Evolutionary conservation across 2,113 vertebrate genomes (phyloP), one percentile per base, ranked within the genome.

Genomic region (Syrmaticus mikado): DNA sequence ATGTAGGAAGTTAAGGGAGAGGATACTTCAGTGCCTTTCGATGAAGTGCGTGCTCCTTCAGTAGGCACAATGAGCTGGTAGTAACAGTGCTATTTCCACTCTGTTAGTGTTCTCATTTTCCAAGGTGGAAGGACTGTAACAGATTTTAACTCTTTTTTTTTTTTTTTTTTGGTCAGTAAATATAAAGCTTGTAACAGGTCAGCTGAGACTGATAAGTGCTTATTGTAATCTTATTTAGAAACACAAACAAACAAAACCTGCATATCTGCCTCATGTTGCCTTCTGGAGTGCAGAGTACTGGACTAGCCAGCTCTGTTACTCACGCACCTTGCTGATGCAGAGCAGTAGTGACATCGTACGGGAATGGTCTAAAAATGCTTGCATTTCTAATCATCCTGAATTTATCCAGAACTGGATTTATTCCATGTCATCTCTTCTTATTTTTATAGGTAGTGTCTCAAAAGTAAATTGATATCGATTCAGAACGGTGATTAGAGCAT

Each of bases 291-390:
- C 3, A 4, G 38, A 34, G 58, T 3, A 28, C 14, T 0, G 3
- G 32, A 30, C 12, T 45, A 13, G n/a, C 48, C 62, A 0, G 0
- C 3, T 10, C 25, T 0, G 0, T 58, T 0, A 1, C 34, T 58
- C 87, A 25, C 6, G 0, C 5, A 40, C 66, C 65, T 73, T 34
- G 3, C 70, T 28, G 77, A 11, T 8, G 1, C 36, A 62, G 89
- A 83, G 32, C 90, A 84, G 46, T 61, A 84, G 70, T 92, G 87
- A 80, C 89, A 94, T 94, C 92, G 89, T 91, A 79, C 92, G 91
- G 89, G 85, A 92, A 40, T 50, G 40, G n/a, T 64, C 80, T 75
- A 24, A 27, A 84, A 74, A 65, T 45, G 1, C 10, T 21, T 66
- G 13, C 34, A 70, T 66, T 65, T 73, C 17, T 20, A 61, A 28